Percentiles rank a stretch among this genome's conserved stretches.
Evolutionary conservation across 2,888 invertebrate species (phyloP).

Genomic region (Agrypnus murinus): DNA sequence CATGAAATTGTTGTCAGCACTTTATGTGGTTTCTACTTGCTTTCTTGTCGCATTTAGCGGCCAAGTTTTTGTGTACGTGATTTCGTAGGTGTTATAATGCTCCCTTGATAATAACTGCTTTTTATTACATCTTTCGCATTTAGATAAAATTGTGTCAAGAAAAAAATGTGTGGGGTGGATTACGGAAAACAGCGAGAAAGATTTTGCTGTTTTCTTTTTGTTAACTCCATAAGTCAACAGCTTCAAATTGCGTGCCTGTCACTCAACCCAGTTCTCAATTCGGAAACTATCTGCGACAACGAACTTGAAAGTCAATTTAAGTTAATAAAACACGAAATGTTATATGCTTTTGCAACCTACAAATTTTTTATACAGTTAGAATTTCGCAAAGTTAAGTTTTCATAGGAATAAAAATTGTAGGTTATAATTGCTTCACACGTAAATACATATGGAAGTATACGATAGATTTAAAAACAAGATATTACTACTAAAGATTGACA

Average conservation of each 20-base stretch:
- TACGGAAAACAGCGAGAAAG: constrained; percentile 1
- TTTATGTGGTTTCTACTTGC: constrained; percentile 10
- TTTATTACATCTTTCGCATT: background rate
- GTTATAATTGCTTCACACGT: too few species aligned
- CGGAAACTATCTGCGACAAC: constrained; percentile 30
- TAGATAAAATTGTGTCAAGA: background rate
- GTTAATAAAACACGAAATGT: constrained; percentile 22
- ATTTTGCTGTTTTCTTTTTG: constrained; percentile 10
- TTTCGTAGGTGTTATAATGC: too few species aligned
- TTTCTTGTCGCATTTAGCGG: background rate
- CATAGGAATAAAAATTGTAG: too few species aligned
- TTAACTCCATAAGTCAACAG: constrained; percentile 25
- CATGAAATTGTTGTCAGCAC: constrained; percentile 35
- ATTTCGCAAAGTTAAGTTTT: too few species aligned
- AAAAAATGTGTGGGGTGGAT: background rate
- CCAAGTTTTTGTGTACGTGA: background rate
- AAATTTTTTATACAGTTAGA: too few species aligned
- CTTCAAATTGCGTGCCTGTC: constrained; percentile 24
- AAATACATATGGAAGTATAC: too few species aligned
- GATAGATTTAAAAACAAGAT: too few species aligned
- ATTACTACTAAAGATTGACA: too few species aligned
- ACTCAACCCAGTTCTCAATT: constrained; percentile 16
- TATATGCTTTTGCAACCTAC: too few species aligned
- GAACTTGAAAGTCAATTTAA: constrained; percentile 14
- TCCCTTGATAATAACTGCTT: background rate